Base-by-base conservation (phyloP, 2,888 invertebrate species). In the Yponomeuta cagnagella region DNA sequence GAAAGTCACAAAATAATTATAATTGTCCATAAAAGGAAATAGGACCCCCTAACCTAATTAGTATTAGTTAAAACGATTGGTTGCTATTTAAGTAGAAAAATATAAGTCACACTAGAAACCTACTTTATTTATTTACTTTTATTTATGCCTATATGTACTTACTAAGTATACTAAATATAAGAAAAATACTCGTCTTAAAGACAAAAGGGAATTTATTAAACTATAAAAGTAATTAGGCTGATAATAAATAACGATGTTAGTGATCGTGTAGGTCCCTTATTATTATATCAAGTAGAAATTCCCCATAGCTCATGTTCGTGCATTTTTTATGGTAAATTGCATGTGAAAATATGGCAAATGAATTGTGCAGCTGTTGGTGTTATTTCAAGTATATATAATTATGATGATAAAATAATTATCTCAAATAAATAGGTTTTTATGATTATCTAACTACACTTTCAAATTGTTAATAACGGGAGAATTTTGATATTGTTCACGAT, bases 161-260 rank as follows among this genome's bases (percentile, higher is more conserved):
- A 58, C 15, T 58, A 58, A 4, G 52, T 58, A 15, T 58, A 58
- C 4, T 58, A 58, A 12, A 58, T 58, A 58, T 23, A 23, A 23
- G 23, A 58, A 76, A 79, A 76, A 75, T 74, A 79, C 74, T 82
- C 77, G 82, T 82, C 83, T 82, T 74, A 79, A 78, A 82, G 81
- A 81, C 87, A 79, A 81, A 84, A 80, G 82, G 52, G 85, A 85
- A 86, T 87, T 86, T 86, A 83, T 81, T 76, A 73, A 80, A 71
- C 70, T 63, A 63, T 33, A 52, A 15, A 58, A 12, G 8, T 58
- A 5, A 43, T 5, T 43, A 43, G 43, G 43, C 6, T 43, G 6
- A 43, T 43, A 43, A 43, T 8, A 43, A 43, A 43, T 43, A 43
- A 43, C 43, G 43, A 43, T 43, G 2, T 43, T 43, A 43, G 5